These are phyloP conservation scores for Monopterus albus DNA, from an alignment of 2,113 vertebrate species.

Conservation along the genomic window DNA sequence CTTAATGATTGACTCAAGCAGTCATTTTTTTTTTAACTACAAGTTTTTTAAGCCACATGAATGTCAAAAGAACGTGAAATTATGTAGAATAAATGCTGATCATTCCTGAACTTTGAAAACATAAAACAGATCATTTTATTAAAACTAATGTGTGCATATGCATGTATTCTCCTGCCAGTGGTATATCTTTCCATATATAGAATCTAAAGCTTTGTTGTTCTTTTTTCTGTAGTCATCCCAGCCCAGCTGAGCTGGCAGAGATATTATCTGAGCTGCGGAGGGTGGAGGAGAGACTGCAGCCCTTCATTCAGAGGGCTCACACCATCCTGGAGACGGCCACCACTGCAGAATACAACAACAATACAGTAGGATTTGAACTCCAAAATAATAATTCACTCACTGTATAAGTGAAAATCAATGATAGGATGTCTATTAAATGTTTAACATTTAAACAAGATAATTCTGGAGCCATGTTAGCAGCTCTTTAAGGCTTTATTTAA, in stretches of 20 bases:
- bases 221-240: conserved; percentile 83
- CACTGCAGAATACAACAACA: conserved; percentile 88
- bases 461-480: no score
- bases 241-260: conserved; percentile 87
- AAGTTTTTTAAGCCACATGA: neutral
- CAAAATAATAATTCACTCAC: no score
- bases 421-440: no score
- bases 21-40: neutral
- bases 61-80: neutral
- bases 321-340: conserved; percentile 87
- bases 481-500: no score
- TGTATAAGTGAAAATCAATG: no score
- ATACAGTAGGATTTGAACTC: conserved; percentile 81
- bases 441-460: no score
- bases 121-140: no score
- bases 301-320: conserved; percentile 90
- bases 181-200: no score
- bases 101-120: no score
- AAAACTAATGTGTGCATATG: no score
- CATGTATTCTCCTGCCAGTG: no score
- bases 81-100: neutral
- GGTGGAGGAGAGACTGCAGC: conserved; percentile 88
- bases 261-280: conserved; percentile 88
- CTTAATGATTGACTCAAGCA: neutral
- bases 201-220: no score